Evolutionary conservation across 2,888 invertebrate species (phyloP).

Genomic region (Serrognathus titanus): DNA sequence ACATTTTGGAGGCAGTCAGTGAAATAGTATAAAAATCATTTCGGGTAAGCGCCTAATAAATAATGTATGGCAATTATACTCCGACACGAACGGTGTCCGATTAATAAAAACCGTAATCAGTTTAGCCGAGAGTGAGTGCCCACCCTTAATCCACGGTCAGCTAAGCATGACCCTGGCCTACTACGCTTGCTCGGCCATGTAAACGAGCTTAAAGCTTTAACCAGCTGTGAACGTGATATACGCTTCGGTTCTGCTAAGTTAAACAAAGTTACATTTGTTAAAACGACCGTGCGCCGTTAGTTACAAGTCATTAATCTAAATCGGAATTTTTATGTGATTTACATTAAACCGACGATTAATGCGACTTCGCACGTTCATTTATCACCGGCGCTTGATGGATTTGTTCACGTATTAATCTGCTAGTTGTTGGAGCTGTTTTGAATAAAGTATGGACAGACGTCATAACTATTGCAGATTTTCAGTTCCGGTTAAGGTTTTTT

Average conservation of each 20-base stretch:
- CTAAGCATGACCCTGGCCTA: slow-evolving; percentile 31
- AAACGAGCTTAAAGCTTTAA: slow-evolving; percentile 27
- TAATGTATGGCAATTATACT: too few relatives aligned
- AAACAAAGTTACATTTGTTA: slow-evolving; percentile 21
- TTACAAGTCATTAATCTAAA: slow-evolving; percentile 5
- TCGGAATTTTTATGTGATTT: background rate
- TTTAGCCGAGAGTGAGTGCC: slow-evolving; percentile 1
- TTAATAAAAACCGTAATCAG: slow-evolving; percentile 14
- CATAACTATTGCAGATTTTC: too few relatives aligned
- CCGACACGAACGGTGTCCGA: slow-evolving; percentile 8
- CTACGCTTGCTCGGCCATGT: slow-evolving; percentile 28
- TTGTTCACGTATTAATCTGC: too few relatives aligned
- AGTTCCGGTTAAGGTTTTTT: too few relatives aligned
- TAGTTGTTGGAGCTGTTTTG: too few relatives aligned
- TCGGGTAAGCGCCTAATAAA: too few relatives aligned
- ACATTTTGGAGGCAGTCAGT: too few relatives aligned
- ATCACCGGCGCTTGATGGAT: too few relatives aligned
- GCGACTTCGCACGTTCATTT: too few relatives aligned
- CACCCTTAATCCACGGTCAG: slow-evolving; percentile 25
- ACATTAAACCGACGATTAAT: too few relatives aligned
- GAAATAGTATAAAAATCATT: too few relatives aligned
- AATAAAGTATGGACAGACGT: too few relatives aligned
- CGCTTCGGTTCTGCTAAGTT: slow-evolving; percentile 25
- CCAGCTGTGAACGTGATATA: slow-evolving; percentile 26
- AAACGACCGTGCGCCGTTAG: slow-evolving; percentile 7